These are phyloP conservation scores for Aselliscus stoliczkanus DNA, from an alignment of 2,797 vertebrate species.

Conservation along the genomic window DNA sequence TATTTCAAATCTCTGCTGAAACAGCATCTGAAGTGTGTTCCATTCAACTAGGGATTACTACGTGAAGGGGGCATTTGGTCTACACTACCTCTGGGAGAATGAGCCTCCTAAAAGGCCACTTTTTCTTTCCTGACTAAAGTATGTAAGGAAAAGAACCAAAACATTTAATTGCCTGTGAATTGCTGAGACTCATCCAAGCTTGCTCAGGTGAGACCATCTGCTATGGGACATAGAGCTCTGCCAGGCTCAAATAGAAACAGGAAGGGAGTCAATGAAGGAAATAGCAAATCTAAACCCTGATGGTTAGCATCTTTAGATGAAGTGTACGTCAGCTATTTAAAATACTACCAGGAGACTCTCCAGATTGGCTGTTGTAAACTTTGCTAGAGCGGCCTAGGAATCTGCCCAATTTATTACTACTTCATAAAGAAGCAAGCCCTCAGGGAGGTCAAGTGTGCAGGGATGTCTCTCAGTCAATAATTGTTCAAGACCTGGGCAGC, in stretches of 20 bases:
- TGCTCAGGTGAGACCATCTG: not conserved
- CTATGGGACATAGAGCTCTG: not conserved
- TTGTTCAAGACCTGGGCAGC: not conserved
- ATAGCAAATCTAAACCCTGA: not conserved
- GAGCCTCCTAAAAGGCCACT: not conserved
- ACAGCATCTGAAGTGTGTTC: not conserved
- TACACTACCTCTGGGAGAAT: not conserved
- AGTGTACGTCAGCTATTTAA: not conserved
- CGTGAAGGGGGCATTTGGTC: not conserved
- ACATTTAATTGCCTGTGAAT: not conserved
- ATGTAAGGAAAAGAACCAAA: not conserved
- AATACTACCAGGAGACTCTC: not conserved
- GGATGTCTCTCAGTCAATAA: not conserved
- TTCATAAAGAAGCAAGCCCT: not conserved
- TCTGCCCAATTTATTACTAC: not conserved
- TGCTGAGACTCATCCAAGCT: not conserved
- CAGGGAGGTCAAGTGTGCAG: not conserved
- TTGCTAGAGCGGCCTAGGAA: not conserved
- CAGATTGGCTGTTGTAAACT: not conserved
- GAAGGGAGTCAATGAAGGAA: not conserved
- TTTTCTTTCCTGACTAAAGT: not conserved
- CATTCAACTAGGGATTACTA: not conserved
- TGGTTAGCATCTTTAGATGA: not conserved
- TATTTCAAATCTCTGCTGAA: slow-evolving; percentile 40
- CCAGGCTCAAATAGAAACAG: not conserved